Base-by-base conservation (phyloP, 1,140 invertebrate species). In the Eurosta solidaginis region DNA sequence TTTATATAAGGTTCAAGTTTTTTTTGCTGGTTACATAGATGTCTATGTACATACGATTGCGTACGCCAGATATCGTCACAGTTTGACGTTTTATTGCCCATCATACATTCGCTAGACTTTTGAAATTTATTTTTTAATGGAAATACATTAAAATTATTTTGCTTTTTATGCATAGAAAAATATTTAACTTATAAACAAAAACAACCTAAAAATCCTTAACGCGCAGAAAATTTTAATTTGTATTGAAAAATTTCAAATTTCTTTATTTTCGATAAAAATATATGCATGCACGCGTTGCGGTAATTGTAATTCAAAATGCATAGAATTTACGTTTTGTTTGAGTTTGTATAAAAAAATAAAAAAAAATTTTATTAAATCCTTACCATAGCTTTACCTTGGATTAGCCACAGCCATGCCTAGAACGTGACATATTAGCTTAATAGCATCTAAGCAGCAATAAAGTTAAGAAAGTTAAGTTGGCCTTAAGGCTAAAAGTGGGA, bases 381-480 rank as follows among this genome's bases (percentile, higher is more conserved):
- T n/a, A n/a, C n/a, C n/a, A 7, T 68, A 42, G 7, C 5, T 42
- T 0, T 9, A 40, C 59, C 59, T 36, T 22, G 20, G 10, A 17
- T 40, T 20, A n/a, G 17, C 9, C 33, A 40, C 12, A 40, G 33
- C 50, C 10, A 54, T 7, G 50, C 59, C 59, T 22, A 68, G 59
- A 36, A 68, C 59, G 59, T 68, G 59, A 68, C 59, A 42, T 68
- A 68, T 22, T 40, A 40, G 20, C 59, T 40, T 68, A 68, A 68
- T 68, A 68, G 59, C 59, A 40, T 42, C 59, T 42, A 68, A 68
- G n/a, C 59, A 40, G n/a, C 29, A n/a, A 1, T 40, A 12, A 68
- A 20, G 59, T 33, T 40, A 40, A 68, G 59, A 68, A 68, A 68
- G 59, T 68, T 40, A 33, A 1, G n/a, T 6, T 17, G n/a, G 27